These are phyloP conservation scores for Liposcelis brunnea DNA, from an alignment of 2,888 invertebrate genomes.

Conservation along the genomic window DNA sequence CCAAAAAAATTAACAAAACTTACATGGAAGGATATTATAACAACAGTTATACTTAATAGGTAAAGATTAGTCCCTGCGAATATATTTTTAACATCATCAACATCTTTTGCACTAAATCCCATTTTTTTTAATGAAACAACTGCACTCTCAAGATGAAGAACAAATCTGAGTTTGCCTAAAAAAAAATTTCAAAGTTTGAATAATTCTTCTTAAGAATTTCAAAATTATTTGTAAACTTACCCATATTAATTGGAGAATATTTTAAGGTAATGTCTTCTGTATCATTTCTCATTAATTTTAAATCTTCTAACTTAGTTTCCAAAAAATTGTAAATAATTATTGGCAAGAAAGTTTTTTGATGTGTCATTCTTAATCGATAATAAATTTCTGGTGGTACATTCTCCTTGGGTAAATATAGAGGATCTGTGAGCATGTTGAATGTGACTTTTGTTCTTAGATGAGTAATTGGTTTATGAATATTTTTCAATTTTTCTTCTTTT, in stretches of 20 bases:
- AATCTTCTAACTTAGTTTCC: conserved; percentile 58
- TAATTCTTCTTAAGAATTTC: conserved; percentile 7
- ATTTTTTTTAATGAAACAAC: conserved; percentile 50
- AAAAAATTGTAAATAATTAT: conserved; percentile 69
- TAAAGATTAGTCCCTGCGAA: conserved; percentile 92
- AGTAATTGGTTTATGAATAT: conserved; percentile 35
- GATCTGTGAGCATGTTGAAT: conserved; percentile 61
- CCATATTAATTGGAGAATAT: conserved; percentile 61
- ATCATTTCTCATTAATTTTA: conserved; percentile 44
- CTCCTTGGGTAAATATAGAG: conserved; percentile 41
- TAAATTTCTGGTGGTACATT: conserved; percentile 50
- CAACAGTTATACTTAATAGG: conserved; percentile 72
- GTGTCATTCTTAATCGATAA: conserved; percentile 35
- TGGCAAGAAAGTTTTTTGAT: conserved; percentile 53
- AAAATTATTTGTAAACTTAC: conserved; percentile 34
- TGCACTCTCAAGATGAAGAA: conserved; percentile 58
- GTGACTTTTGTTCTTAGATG: conserved; percentile 58
- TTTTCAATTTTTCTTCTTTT: conserved; percentile 15
- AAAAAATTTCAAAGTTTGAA: conserved; percentile 14
- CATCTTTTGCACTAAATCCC: conserved; percentile 83
- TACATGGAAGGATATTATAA: conserved; percentile 86
- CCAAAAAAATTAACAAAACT: conserved; percentile 27
- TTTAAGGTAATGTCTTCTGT: conserved; percentile 48
- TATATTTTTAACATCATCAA: conserved; percentile 92
- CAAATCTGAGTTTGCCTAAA: conserved; percentile 32